Base-by-base conservation (phyloP, 2,888 invertebrate species). In the Furcula furcula region DNA sequence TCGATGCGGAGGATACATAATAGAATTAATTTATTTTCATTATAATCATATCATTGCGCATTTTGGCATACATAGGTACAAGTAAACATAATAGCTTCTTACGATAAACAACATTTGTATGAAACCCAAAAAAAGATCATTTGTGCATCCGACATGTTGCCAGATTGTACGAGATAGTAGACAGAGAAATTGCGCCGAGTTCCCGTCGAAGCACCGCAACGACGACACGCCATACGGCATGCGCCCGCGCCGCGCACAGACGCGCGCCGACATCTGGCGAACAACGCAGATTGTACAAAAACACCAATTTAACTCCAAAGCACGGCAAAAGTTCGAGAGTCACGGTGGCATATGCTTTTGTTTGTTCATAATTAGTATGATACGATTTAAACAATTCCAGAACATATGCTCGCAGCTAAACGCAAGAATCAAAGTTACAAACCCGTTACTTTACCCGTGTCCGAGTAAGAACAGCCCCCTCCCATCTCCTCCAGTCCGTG, bases 311-410 rank as follows among this genome's bases (percentile, higher is more conserved):
- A 71, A 65, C 64, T 65, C 45, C 39, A 25, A 33, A 39, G 26
- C 33, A 36, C 31, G 16, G 36, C 44, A 57, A 52, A 47, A 62
- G 28, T 48, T 51, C 32, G 27, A 40, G 58, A 75, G 76, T 76
- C 80, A 82, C 68, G 78, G 83, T 80, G 74, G 73, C 82, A 81
- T 81, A 82, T 82, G 82, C 68, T 67, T 71, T 68, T 66, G 66
- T 71, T 76, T 70, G 63, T 46, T 40, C 56, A 39, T 69, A 77
- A 80, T 77, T 77, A 65, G 62, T 65, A 49, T 67, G 72, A 74
- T 73, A 72, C 51, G 36, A 67, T 65, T 69, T 42, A 35, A 40
- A 31, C 18, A 16, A 44, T 36, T 35, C 40, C 22, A 36, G 40
- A 46, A 35, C 30, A 23, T 18, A 29, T 29, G 35, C 19, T 13